Evolutionary conservation across 2,888 invertebrate species (phyloP).

Genomic region (Ptilodon capucinus): DNA sequence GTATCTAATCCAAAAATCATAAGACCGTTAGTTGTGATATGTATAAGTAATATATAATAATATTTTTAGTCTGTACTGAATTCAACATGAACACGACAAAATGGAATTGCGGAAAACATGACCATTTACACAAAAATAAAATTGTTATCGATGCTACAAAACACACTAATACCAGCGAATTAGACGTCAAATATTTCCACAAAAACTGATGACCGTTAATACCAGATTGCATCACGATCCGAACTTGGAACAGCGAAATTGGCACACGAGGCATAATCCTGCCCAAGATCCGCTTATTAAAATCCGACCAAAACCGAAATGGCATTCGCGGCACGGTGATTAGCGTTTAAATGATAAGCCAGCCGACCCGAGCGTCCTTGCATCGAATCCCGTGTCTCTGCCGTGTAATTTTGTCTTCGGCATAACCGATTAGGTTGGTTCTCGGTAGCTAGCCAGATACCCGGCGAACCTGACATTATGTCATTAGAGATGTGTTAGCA

Average conservation of each 20-base stretch:
- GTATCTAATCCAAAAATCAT: too few relatives aligned
- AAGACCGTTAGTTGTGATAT: too few relatives aligned
- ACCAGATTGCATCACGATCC: slow-evolving; percentile 50
- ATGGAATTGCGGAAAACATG: background rate
- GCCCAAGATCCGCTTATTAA: slow-evolving; percentile 67
- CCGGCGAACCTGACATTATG: slow-evolving; percentile 64
- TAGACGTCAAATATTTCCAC: slow-evolving; percentile 30
- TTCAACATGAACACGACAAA: too few relatives aligned
- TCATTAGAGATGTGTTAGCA: slow-evolving; percentile 64
- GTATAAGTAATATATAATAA: too few relatives aligned
- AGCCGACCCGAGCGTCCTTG: slow-evolving; percentile 77
- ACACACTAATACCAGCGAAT: background rate
- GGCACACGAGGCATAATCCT: slow-evolving; percentile 58
- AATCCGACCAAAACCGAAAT: slow-evolving; percentile 71
- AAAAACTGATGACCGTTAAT: slow-evolving; percentile 33
- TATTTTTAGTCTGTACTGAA: too few relatives aligned
- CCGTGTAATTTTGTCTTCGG: slow-evolving; percentile 78
- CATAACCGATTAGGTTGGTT: slow-evolving; percentile 76
- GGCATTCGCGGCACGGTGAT: slow-evolving; percentile 78
- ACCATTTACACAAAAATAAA: background rate
- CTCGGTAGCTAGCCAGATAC: slow-evolving; percentile 69
- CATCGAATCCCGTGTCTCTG: slow-evolving; percentile 79
- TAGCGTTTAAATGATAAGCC: slow-evolving; percentile 78
- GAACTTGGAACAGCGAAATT: slow-evolving; percentile 61
- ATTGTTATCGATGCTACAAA: background rate